A percentile compares a stretch with the other conserved stretches of the same genome.
Evolutionary conservation across 2,113 vertebrate genomes (phyloP).

Genomic region (Desmodus rotundus): DNA sequence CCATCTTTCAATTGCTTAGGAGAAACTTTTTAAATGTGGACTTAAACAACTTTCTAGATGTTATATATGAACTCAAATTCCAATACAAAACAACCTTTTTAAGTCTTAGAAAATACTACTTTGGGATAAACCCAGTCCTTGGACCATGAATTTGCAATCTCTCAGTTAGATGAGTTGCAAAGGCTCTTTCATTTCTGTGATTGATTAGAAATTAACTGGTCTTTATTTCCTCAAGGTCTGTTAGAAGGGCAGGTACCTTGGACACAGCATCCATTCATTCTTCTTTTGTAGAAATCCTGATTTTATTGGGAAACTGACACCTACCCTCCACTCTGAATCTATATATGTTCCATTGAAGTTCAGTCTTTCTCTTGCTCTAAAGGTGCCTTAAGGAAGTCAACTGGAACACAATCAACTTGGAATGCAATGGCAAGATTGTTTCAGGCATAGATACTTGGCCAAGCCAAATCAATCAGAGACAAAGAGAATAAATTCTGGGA

Average conservation of each 20-base stretch:
- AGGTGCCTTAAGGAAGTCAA: neutral
- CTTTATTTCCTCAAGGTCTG: neutral
- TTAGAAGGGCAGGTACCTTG: neutral
- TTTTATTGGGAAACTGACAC: neutral
- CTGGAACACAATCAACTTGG: neutral
- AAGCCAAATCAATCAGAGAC: neutral
- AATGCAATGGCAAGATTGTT: neutral
- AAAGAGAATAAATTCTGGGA: neutral
- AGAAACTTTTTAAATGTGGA: neutral
- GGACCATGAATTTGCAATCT: neutral
- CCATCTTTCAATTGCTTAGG: neutral
- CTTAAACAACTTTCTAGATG: neutral
- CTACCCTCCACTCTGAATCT: neutral
- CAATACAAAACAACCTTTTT: neutral
- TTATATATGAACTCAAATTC: neutral
- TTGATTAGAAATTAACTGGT: constrained; percentile 13
- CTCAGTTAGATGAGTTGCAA: neutral
- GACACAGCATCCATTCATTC: neutral
- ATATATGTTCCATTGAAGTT: neutral
- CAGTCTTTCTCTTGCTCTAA: neutral
- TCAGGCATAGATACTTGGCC: neutral
- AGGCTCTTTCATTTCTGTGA: neutral
- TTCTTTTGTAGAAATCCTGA: neutral
- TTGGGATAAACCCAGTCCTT: neutral
- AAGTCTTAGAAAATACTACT: neutral